A percentile compares a stretch with the other conserved stretches of the same genome.
Conservation (phyloP, 2,797 vertebrate genomes). For the Pangasius larnaudii region DNA sequence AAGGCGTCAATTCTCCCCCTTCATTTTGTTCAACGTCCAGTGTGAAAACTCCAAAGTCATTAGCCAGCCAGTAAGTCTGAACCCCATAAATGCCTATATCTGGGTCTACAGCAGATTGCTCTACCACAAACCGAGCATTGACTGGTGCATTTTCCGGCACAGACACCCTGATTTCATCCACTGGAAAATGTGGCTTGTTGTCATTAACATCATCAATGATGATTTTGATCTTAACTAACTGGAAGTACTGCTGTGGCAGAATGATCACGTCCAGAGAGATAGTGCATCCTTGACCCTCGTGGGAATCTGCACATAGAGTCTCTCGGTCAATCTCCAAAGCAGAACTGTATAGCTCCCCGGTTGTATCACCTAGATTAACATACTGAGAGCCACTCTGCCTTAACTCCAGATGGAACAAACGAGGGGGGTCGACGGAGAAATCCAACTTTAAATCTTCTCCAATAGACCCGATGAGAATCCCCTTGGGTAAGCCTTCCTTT, state of each 20-base stretch:
- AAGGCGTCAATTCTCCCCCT: slow-evolving; percentile 90
- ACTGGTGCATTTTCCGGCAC: slow-evolving; percentile 91
- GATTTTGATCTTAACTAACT: slow-evolving; percentile 94
- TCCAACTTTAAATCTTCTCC: slow-evolving; percentile 86
- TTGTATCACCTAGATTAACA: slow-evolving; percentile 87
- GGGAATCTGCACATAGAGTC: slow-evolving; percentile 81
- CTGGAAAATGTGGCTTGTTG: slow-evolving; percentile 88
- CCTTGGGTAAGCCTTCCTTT: slow-evolving; percentile 91
- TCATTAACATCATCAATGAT: slow-evolving; percentile 92
- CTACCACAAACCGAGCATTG: slow-evolving; percentile 89
- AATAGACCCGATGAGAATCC: slow-evolving; percentile 90
- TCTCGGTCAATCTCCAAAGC: slow-evolving; percentile 90
- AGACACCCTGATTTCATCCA: slow-evolving; percentile 83
- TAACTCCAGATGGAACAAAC: slow-evolving; percentile 89
- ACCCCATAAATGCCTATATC: slow-evolving; percentile 86
- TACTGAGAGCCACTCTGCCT: slow-evolving; percentile 85
- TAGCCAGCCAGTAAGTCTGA: slow-evolving; percentile 92
- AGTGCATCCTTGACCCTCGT: slow-evolving; percentile 76
- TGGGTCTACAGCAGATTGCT: slow-evolving; percentile 91
- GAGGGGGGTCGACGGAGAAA: slow-evolving; percentile 75
- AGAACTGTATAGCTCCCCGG: slow-evolving; percentile 90
- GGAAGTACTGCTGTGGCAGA: slow-evolving; percentile 94
- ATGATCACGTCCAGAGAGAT: slow-evolving; percentile 92
- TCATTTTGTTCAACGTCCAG: slow-evolving; percentile 95
- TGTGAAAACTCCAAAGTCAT: slow-evolving; percentile 91